Percentiles rank a stretch among this genome's conserved stretches.
Conservation (phyloP, 2,797 vertebrate species). For the Cyprinella venusta region DNA sequence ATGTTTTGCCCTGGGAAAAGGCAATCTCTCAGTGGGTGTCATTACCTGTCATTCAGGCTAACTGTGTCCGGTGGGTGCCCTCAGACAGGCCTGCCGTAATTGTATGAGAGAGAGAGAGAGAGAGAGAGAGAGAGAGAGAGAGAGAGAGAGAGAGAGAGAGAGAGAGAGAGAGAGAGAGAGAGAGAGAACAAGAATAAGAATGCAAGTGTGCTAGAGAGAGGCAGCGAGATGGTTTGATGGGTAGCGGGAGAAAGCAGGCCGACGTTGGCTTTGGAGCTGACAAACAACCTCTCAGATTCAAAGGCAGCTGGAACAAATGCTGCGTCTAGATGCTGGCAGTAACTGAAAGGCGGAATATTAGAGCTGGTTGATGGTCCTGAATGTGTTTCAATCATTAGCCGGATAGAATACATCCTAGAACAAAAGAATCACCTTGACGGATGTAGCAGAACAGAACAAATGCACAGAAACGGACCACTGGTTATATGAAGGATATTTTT, state of each 20-base stretch:
- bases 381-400: constrained; percentile 43
- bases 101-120: constrained; percentile 3
- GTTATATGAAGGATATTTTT: constrained; percentile 35
- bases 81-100: constrained; percentile 61
- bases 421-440: constrained; percentile 32
- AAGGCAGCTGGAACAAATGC: constrained; percentile 31
- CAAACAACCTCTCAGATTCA: constrained; percentile 50
- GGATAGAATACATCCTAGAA: constrained; percentile 19
- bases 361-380: constrained; percentile 12
- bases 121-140: too few relatives aligned
- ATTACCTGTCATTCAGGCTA: constrained; percentile 65
- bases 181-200: neutral
- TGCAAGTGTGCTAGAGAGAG: constrained; percentile 43
- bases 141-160: too few relatives aligned
- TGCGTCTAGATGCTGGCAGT: constrained; percentile 27
- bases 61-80: constrained; percentile 63
- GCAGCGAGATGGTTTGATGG: constrained; percentile 46
- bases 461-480: constrained; percentile 27
- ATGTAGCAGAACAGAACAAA: constrained; percentile 36
- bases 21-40: constrained; percentile 63
- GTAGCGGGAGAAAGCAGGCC: constrained; percentile 30
- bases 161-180: constrained; percentile 18
- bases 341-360: constrained; percentile 17
- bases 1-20: constrained; percentile 47
- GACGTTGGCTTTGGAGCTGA: constrained; percentile 46